These are phyloP conservation scores for Eristalinus aeneus DNA, from an alignment of 2,888 invertebrate species.

Conservation along the genomic window DNA sequence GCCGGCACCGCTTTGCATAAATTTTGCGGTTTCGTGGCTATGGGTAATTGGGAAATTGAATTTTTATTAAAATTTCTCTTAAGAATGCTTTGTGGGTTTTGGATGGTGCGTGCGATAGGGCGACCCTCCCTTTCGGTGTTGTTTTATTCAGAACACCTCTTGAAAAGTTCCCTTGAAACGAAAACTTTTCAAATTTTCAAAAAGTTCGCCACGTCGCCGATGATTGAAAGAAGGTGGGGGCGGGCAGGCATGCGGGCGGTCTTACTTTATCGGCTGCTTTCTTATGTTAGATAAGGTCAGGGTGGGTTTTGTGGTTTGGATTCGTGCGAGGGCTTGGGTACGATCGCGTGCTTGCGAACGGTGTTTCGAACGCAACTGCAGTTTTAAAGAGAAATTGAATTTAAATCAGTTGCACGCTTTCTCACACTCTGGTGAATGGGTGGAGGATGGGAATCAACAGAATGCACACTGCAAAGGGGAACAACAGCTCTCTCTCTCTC, in stretches of 20 bases:
- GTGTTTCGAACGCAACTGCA: neutral
- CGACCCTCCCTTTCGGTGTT: neutral
- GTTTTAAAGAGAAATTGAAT: neutral
- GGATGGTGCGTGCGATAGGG: neutral
- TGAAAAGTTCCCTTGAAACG: neutral
- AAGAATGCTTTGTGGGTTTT: conserved; percentile 12
- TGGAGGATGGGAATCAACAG: neutral
- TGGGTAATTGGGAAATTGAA: conserved; percentile 63
- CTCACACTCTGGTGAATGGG: no score
- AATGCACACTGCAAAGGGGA: no score
- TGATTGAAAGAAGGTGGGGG: neutral
- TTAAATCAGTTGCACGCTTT: neutral
- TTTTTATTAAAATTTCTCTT: conserved; percentile 48
- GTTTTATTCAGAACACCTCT: neutral
- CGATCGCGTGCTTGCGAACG: neutral
- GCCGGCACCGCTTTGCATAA: conserved; percentile 30
- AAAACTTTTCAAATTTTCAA: neutral
- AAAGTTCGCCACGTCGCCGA: neutral
- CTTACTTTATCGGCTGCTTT: neutral
- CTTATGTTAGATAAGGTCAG: neutral
- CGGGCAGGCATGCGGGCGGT: no score
- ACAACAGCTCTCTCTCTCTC: no score
- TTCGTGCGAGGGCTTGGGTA: neutral
- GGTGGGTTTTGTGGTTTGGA: neutral
- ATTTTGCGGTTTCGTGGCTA: conserved; percentile 37